Percentiles rank a stretch among this genome's conserved stretches.
Conservation (phyloP, 2,113 vertebrate genomes). For the Campylorhamphus procurvoides region DNA sequence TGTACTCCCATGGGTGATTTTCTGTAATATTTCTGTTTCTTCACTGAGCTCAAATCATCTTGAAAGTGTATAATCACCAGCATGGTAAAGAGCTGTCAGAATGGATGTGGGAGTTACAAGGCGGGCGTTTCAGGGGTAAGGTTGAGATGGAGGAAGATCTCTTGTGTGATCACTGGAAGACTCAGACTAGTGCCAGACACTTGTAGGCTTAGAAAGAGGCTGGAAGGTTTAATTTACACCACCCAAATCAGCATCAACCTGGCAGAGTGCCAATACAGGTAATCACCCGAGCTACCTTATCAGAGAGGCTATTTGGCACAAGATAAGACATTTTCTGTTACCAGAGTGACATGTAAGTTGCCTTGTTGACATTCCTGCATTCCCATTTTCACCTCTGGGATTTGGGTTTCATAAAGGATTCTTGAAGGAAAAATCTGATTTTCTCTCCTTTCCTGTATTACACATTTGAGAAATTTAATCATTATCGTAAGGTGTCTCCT, state of each 20-base stretch:
- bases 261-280: too few relatives aligned
- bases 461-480: not conserved
- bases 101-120: not conserved
- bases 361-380: not conserved
- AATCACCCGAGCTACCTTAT: not conserved
- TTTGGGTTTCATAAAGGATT: not conserved
- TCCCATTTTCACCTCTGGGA: not conserved
- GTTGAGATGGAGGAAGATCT: not conserved
- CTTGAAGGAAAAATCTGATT: not conserved
- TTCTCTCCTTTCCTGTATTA: not conserved
- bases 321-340: not conserved
- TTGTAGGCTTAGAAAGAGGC: not conserved
- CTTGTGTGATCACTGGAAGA: not conserved
- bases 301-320: not conserved
- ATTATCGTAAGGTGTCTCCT: not conserved
- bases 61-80: not conserved
- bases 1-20: not conserved
- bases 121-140: accelerated
- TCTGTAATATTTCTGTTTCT: not conserved
- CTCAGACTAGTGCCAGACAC: not conserved
- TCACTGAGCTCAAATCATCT: not conserved
- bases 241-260: not conserved
- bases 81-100: not conserved
- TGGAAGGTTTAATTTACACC: not conserved
- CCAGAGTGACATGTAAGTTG: not conserved